phyloP scores from a whole-genome alignment of 2,797 vertebrate genomes.

The Scolopax bukidnonensis region DNA sequence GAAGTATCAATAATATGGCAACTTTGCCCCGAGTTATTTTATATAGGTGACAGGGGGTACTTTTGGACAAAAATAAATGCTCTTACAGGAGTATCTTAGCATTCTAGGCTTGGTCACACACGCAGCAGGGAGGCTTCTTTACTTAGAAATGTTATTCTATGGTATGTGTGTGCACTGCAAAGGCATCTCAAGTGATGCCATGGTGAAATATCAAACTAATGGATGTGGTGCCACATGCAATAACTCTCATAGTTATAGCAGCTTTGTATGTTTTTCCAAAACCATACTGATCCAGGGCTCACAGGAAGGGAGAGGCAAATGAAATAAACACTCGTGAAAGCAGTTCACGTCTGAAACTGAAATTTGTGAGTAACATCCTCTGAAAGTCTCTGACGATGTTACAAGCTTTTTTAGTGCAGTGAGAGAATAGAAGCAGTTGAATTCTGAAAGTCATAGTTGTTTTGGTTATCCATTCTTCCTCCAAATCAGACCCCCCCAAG shows the following conservation, averaged over 20 bases:
- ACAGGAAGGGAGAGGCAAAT: background rate
- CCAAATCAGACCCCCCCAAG: background rate
- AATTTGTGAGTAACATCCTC: conserved; percentile 34
- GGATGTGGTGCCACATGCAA: background rate
- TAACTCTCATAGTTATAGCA: background rate
- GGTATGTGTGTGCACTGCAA: background rate
- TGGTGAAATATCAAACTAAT: background rate
- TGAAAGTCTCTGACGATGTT: background rate
- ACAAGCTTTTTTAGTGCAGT: background rate
- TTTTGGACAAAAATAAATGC: background rate
- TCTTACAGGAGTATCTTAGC: background rate
- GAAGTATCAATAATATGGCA: background rate
- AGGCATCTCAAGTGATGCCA: background rate
- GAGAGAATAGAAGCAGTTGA: background rate
- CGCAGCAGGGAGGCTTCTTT: background rate
- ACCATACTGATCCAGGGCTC: background rate
- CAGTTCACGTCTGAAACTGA: background rate
- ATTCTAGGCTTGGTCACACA: background rate
- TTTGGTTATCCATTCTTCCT: background rate
- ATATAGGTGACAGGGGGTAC: rapidly evolving
- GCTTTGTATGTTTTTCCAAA: background rate
- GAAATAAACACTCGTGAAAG: background rate
- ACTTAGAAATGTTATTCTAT: background rate
- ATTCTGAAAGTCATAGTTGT: background rate
- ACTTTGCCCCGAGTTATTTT: background rate